Evolutionary conservation across 2,113 vertebrate genomes (phyloP).

Genomic region (Cebus imitator): DNA sequence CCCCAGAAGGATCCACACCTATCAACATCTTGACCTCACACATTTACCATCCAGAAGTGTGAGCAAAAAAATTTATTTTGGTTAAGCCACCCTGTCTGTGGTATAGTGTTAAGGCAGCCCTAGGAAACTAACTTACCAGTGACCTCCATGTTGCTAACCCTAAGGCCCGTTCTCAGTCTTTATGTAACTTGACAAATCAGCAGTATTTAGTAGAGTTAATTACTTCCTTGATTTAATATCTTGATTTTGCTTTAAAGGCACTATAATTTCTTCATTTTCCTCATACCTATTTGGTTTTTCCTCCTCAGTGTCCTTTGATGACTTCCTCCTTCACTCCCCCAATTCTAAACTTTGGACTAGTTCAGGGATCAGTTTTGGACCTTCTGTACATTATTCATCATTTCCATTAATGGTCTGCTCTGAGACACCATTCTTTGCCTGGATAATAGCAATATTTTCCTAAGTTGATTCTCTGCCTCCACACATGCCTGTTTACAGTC

Average conservation of each 20-base stretch:
- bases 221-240: neutral
- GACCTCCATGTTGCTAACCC: neutral
- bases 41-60: neutral
- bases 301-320: neutral
- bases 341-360: neutral
- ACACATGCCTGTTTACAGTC: neutral
- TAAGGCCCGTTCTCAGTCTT: neutral
- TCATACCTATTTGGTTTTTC: neutral
- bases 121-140: neutral
- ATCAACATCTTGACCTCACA: neutral
- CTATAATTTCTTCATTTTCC: neutral
- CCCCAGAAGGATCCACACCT: neutral
- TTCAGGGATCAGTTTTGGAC: neutral
- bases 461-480: neutral
- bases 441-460: neutral
- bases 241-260: constrained; percentile 3
- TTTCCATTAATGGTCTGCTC: neutral
- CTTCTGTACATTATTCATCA: neutral
- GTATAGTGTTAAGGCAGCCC: neutral
- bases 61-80: neutral
- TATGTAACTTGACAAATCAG: neutral
- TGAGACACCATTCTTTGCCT: neutral
- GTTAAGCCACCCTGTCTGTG: neutral
- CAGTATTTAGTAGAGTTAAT: neutral
- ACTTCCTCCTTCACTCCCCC: neutral